Evolutionary conservation across 2,113 vertebrate genomes (phyloP).

Genomic region (Oriolus oriolus): DNA sequence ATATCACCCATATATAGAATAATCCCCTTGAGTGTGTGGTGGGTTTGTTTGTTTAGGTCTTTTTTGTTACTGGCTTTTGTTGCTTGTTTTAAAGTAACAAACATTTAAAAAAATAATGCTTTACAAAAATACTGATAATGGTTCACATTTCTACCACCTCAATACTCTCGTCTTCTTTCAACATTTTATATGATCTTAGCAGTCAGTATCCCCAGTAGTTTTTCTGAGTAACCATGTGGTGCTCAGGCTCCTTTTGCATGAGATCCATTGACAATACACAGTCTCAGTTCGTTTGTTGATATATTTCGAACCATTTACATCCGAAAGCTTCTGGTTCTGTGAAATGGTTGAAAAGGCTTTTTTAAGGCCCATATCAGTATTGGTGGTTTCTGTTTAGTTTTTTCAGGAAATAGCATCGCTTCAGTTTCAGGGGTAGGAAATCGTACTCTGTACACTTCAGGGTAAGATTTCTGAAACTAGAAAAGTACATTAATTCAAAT

Average conservation of each 20-base stretch:
- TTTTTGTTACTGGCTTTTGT: neutral
- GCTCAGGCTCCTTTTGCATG: neutral
- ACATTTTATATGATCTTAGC: neutral
- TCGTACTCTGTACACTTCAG: slow-evolving; percentile 79
- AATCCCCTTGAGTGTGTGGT: neutral
- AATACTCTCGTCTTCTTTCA: neutral
- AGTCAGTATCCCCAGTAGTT: neutral
- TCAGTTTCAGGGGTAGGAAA: slow-evolving; percentile 84
- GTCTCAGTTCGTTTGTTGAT: neutral
- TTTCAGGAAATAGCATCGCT: slow-evolving; percentile 77
- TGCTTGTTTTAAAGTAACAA: neutral
- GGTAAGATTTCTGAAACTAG: slow-evolving; percentile 87
- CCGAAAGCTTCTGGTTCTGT: slow-evolving; percentile 85
- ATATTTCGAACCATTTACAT: slow-evolving; percentile 59
- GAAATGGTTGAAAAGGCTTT: slow-evolving; percentile 85
- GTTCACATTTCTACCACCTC: neutral
- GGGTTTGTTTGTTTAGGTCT: too few relatives aligned
- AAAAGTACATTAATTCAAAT: neutral
- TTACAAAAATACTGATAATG: slow-evolving; percentile 67
- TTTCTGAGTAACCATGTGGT: neutral
- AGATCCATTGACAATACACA: neutral
- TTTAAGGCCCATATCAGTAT: slow-evolving; percentile 78
- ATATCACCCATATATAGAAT: neutral
- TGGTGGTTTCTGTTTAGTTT: slow-evolving; percentile 73
- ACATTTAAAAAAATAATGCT: neutral